Percentiles rank a stretch among this genome's conserved stretches.
Conservation (phyloP, 2,888 invertebrate species). For the Orchestes rusci region DNA sequence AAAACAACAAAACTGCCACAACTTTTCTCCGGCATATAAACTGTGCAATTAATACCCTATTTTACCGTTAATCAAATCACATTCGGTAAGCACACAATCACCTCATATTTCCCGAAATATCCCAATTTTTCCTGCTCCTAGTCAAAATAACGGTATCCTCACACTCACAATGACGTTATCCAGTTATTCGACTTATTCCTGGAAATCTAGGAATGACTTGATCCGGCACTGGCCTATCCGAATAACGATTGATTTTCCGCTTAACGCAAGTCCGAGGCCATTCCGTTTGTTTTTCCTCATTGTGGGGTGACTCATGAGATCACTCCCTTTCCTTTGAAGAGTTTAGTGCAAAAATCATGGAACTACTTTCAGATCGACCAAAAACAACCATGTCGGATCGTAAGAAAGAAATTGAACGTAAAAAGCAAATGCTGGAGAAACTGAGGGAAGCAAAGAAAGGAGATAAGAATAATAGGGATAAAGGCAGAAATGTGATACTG, state of each 20-base stretch:
- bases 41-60: conserved; percentile 8
- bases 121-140: conserved; percentile 4
- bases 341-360: conserved; percentile 25
- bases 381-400: conserved; percentile 67
- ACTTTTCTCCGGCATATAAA: neutral
- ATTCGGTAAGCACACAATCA: conserved; percentile 11
- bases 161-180: conserved; percentile 7
- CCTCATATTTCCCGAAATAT: neutral
- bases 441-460: conserved; percentile 85
- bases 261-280: conserved; percentile 30
- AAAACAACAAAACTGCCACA: conserved; percentile 1
- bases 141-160: conserved; percentile 22
- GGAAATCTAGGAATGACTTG: conserved; percentile 6
- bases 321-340: conserved; percentile 14
- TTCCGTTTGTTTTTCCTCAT: conserved; percentile 25
- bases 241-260: conserved; percentile 29
- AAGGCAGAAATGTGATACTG: conserved; percentile 38
- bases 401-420: conserved; percentile 87
- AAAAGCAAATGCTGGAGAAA: conserved; percentile 85
- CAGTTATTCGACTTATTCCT: neutral
- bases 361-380: conserved; percentile 31
- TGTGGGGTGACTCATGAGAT: conserved; percentile 17
- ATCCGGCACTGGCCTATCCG: conserved; percentile 19
- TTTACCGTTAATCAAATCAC: conserved; percentile 7
- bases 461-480: conserved; percentile 77